Conservation (phyloP, 2,113 vertebrate genomes). For the Podarcis muralis region DNA sequence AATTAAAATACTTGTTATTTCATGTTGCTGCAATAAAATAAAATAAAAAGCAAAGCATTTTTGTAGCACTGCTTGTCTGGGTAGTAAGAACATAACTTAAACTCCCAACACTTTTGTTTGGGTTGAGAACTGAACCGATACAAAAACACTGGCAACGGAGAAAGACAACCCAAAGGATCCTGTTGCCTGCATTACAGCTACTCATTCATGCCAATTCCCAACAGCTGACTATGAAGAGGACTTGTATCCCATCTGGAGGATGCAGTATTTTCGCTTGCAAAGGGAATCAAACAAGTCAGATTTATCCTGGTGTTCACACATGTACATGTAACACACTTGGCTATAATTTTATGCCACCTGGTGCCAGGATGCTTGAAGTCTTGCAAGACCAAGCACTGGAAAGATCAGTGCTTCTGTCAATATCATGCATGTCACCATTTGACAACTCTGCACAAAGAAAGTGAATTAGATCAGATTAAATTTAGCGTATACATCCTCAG, state of each 20-base stretch:
- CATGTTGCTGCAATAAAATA: slow-evolving; percentile 73
- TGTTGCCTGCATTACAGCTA: slow-evolving; percentile 44
- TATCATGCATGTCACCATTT: slow-evolving; percentile 53
- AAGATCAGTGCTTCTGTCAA: slow-evolving; percentile 63
- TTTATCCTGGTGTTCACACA: not conserved
- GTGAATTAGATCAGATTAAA: slow-evolving; percentile 57
- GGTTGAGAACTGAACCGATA: slow-evolving; percentile 74
- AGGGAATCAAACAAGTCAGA: slow-evolving; percentile 66
- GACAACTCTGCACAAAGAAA: slow-evolving; percentile 72
- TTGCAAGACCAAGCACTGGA: slow-evolving; percentile 60
- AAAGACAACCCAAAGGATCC: slow-evolving; percentile 55
- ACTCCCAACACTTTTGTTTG: slow-evolving; percentile 77
- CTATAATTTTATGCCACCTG: slow-evolving; percentile 46
- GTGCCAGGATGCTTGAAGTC: slow-evolving; percentile 57
- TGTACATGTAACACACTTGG: not conserved
- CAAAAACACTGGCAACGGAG: slow-evolving; percentile 53
- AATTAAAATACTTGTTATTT: slow-evolving; percentile 80
- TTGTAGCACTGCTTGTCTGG: slow-evolving; percentile 74
- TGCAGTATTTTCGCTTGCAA: slow-evolving; percentile 60
- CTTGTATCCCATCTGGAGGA: slow-evolving; percentile 35
- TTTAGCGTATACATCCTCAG: slow-evolving; percentile 51
- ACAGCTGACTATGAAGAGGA: slow-evolving; percentile 46
- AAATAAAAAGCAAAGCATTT: slow-evolving; percentile 66
- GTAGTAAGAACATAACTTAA: slow-evolving; percentile 78
- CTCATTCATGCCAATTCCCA: slow-evolving; percentile 64